Conservation (phyloP, 2,113 vertebrate genomes). For the Numenius arquata region DNA sequence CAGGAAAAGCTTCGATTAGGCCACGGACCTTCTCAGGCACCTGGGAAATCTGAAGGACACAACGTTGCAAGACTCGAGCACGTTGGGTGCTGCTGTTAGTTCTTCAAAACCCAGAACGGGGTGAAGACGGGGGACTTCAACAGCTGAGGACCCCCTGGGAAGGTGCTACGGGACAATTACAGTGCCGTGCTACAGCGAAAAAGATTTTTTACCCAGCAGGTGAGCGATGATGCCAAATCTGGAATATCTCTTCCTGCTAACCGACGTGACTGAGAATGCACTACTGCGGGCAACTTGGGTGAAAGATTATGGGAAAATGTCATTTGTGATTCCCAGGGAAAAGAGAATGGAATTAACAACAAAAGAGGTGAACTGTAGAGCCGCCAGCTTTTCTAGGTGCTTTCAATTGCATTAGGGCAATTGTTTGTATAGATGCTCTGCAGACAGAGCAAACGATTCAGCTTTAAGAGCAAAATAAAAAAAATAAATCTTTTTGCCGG, state of each 20-base stretch:
- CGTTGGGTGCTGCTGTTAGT: neutral
- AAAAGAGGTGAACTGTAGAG: neutral
- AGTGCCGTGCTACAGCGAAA: accelerated
- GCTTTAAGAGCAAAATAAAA: constrained; percentile 44
- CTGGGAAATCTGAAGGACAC: neutral
- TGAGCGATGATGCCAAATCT: neutral
- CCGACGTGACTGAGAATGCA: neutral
- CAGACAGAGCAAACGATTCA: neutral
- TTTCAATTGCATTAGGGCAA: neutral
- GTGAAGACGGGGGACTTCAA: neutral
- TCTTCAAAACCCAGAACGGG: neutral
- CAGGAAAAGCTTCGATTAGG: neutral
- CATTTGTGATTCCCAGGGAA: neutral
- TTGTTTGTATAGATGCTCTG: neutral
- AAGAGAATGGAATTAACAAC: neutral
- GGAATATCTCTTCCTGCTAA: neutral
- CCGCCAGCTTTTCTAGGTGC: neutral
- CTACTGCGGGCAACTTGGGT: neutral
- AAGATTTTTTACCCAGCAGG: neutral
- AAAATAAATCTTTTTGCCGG: constrained; percentile 23
- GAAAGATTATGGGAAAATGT: neutral
- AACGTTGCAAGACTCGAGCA: neutral
- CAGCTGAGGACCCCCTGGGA: neutral
- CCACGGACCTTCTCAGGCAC: neutral
- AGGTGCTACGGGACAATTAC: neutral